These are phyloP conservation scores for Erebia epiphron DNA, from an alignment of 2,888 invertebrate species.

Conservation along the genomic window DNA sequence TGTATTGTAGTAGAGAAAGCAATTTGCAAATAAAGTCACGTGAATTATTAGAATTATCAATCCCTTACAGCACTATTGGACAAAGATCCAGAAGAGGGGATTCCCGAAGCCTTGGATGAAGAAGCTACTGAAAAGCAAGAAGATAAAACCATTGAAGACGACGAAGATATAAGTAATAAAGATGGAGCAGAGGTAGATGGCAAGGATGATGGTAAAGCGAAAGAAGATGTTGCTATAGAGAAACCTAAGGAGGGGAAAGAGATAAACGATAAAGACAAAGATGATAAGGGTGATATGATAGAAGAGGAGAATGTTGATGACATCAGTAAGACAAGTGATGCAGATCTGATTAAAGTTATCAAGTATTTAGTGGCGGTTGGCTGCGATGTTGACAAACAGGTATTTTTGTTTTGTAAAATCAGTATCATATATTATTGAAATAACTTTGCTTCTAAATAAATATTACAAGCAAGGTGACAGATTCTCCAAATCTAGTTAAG, in stretches of 20 bases:
- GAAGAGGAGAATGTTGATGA: conserved; percentile 41
- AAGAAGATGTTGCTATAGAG: neutral
- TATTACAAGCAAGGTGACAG: no score
- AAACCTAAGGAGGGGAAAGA: conserved; percentile 30
- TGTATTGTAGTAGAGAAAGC: no score
- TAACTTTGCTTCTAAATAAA: no score
- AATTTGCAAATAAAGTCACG: neutral
- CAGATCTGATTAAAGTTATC: conserved; percentile 71
- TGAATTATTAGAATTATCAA: neutral
- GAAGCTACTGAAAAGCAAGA: conserved; percentile 14
- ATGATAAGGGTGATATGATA: conserved; percentile 39
- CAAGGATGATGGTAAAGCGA: conserved; percentile 33
- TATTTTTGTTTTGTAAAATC: conserved; percentile 55
- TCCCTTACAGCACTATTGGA: conserved; percentile 53
- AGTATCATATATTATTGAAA: no score
- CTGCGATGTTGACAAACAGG: conserved; percentile 89
- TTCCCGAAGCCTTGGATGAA: conserved; percentile 40
- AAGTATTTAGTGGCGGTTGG: conserved; percentile 91
- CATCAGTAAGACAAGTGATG: conserved; percentile 50
- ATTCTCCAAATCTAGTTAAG: no score
- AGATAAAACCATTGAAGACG: neutral
- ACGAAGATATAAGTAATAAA: conserved; percentile 22
- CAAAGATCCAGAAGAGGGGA: conserved; percentile 45
- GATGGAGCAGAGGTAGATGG: conserved; percentile 33
- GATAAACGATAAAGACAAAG: conserved; percentile 37